Conservation (phyloP, 2,797 vertebrate species). For the Lophura swinhoii region DNA sequence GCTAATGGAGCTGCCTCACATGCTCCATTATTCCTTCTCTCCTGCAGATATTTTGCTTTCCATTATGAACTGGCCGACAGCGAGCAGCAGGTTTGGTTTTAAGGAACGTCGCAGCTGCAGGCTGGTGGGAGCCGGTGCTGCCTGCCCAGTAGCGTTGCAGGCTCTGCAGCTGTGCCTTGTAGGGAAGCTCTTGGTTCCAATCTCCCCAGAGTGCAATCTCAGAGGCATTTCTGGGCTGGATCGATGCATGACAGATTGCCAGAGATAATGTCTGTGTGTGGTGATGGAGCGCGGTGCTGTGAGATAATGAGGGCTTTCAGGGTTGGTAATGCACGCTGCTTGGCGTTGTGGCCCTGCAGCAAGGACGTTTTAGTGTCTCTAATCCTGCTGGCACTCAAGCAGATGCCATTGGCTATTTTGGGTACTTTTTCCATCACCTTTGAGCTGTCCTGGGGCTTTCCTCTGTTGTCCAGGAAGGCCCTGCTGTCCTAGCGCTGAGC, state of each 20-base stretch:
- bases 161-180: not conserved
- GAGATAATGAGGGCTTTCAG: not conserved
- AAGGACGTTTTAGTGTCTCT: not conserved
- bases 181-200: not conserved
- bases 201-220: not conserved
- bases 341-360: not conserved
- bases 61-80: fast-evolving
- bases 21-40: fast-evolving
- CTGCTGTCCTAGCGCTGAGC: not conserved
- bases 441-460: not conserved
- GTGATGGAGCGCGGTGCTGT: not conserved
- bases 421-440: not conserved
- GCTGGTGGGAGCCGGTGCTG: fast-evolving
- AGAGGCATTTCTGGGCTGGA: not conserved
- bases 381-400: not conserved
- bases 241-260: not conserved
- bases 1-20: not conserved
- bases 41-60: not conserved
- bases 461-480: not conserved
- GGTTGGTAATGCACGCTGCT: fast-evolving
- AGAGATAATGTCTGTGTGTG: not conserved
- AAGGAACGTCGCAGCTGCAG: not conserved
- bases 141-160: not conserved
- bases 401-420: not conserved
- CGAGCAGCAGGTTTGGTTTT: not conserved